A percentile compares a stretch with the other conserved stretches of the same genome.
These are phyloP conservation scores for Tortricodes alternella DNA, from an alignment of 2,888 invertebrate genomes.

Conservation along the genomic window DNA sequence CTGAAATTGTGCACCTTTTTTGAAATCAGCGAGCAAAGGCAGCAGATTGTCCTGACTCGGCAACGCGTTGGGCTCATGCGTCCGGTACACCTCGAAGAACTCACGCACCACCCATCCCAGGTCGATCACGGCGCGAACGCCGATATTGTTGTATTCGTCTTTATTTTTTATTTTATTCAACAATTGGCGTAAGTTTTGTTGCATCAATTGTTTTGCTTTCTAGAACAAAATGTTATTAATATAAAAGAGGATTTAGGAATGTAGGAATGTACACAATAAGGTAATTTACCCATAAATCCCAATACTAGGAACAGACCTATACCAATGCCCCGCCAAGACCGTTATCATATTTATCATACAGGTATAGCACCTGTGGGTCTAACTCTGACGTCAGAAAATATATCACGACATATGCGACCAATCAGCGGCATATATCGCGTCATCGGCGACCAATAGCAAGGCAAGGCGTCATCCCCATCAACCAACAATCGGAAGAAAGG, in stretches of 20 bases:
- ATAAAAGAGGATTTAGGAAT: background rate
- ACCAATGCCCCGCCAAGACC: too few relatives aligned
- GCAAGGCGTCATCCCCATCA: too few relatives aligned
- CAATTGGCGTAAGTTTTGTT: constrained; percentile 54
- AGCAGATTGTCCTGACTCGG: constrained; percentile 50
- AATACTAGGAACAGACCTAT: too few relatives aligned
- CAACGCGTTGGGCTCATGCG: constrained; percentile 65
- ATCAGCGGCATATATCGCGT: too few relatives aligned
- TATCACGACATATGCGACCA: too few relatives aligned
- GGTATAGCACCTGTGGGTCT: too few relatives aligned
- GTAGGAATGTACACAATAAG: too few relatives aligned
- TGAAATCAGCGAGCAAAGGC: constrained; percentile 56
- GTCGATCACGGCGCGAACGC: constrained; percentile 58
- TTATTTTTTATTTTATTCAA: constrained; percentile 52
- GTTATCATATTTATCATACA: too few relatives aligned
- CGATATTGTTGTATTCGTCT: constrained; percentile 46
- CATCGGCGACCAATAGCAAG: too few relatives aligned
- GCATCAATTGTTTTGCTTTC: constrained; percentile 72
- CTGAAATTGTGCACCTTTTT: constrained; percentile 56
- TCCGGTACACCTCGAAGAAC: constrained; percentile 63
- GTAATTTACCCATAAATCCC: too few relatives aligned
- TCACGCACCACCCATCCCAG: constrained; percentile 59
- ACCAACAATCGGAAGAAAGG: too few relatives aligned
- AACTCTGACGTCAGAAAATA: too few relatives aligned
- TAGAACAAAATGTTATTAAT: constrained; percentile 41